phyloP scores from a whole-genome alignment of 2,888 invertebrate genomes.

The Ceraclea dissimilis region DNA sequence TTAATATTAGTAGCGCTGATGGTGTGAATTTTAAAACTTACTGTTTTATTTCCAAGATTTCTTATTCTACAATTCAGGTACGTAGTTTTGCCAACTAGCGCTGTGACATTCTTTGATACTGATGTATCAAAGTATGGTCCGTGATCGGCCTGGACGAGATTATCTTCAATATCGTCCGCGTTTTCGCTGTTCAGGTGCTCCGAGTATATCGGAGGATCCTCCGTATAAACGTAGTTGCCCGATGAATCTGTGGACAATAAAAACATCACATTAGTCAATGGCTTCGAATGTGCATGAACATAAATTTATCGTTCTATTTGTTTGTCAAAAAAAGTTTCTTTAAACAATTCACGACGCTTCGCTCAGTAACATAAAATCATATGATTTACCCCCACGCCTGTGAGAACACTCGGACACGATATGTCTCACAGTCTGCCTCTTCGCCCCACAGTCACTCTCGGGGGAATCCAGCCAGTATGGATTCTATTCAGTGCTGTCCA shows the following conservation, averaged over 20 bases:
- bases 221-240: slow-evolving; percentile 22
- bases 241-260: slow-evolving; percentile 20
- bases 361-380: too few species aligned
- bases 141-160: slow-evolving; percentile 30
- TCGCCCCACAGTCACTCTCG: too few species aligned
- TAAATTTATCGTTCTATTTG: too few species aligned
- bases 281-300: neutral
- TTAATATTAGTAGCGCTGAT: too few species aligned
- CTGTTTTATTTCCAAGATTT: slow-evolving; percentile 58
- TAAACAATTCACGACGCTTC: too few species aligned
- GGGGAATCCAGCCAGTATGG: too few species aligned
- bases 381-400: too few species aligned
- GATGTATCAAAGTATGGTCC: slow-evolving; percentile 54
- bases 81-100: slow-evolving; percentile 55
- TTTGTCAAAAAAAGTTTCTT: too few species aligned
- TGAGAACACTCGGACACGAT: too few species aligned
- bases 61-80: slow-evolving; percentile 54
- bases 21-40: too few species aligned
- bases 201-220: slow-evolving; percentile 22
- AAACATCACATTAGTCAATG: neutral
- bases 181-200: slow-evolving; percentile 17
- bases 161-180: slow-evolving; percentile 22
- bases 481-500: too few species aligned
- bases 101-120: slow-evolving; percentile 57
- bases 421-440: too few species aligned